Evolutionary conservation across 2,113 vertebrate genomes (phyloP).

Genomic region (Eptesicus fuscus): DNA sequence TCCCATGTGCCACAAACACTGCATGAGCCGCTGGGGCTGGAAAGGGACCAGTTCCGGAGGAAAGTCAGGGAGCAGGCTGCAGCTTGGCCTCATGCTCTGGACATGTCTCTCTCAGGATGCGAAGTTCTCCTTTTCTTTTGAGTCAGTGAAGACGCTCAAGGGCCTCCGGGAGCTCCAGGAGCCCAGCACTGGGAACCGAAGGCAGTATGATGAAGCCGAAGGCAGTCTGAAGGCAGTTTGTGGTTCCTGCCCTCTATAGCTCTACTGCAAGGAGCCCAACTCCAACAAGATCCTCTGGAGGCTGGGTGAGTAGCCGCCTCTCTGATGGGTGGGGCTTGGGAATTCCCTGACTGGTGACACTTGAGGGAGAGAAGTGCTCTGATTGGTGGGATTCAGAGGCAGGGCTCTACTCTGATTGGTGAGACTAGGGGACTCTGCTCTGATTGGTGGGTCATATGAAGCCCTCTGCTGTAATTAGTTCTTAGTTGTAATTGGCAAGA

Average conservation of each 20-base stretch:
- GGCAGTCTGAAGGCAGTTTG: no score
- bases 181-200: neutral
- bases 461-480: neutral
- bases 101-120: slow-evolving; percentile 77
- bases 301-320: slow-evolving; percentile 74
- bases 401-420: neutral
- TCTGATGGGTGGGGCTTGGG: neutral
- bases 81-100: neutral
- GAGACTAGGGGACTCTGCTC: neutral
- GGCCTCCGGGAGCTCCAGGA: neutral
- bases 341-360: neutral
- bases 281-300: slow-evolving; percentile 65
- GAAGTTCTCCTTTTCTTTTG: slow-evolving; percentile 80
- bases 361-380: neutral
- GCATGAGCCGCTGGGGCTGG: neutral
- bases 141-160: slow-evolving; percentile 85
- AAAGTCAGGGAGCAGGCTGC: neutral
- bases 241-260: slow-evolving; percentile 45
- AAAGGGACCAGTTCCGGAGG: neutral
- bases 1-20: neutral
- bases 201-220: neutral
- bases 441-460: neutral
- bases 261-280: slow-evolving; percentile 70
- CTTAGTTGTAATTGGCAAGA: neutral
- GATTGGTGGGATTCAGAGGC: neutral